Conservation (phyloP, 2,113 vertebrate genomes). For the Phycodurus eques region DNA sequence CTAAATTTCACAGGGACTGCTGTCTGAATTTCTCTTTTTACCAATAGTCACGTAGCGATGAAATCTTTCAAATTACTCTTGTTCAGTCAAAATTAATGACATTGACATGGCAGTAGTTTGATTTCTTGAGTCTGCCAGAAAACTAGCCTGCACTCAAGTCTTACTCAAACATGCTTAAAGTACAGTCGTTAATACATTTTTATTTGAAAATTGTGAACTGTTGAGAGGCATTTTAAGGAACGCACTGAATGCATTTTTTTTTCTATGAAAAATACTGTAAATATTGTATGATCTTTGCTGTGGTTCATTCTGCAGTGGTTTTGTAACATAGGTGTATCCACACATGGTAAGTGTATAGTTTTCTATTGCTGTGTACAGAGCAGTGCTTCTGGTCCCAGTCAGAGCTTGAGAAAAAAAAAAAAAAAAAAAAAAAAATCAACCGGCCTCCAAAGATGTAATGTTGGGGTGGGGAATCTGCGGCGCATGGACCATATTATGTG, state of each 20-base stretch:
- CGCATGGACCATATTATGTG: not conserved
- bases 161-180: not conserved
- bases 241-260: not conserved
- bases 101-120: not conserved
- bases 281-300: conserved; percentile 54
- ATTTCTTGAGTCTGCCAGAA: too few species aligned
- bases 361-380: not conserved
- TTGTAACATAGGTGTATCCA: conserved; percentile 21
- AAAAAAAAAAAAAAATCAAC: not conserved
- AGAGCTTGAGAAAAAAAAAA: too few species aligned
- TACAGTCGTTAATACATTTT: not conserved
- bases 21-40: not conserved
- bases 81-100: not conserved
- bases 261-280: conserved; percentile 39
- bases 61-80: not conserved
- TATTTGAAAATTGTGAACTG: not conserved
- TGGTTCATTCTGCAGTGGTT: conserved; percentile 33
- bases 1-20: conserved; percentile 9
- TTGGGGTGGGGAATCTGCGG: not conserved
- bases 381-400: too few species aligned
- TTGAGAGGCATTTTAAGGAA: conserved; percentile 1
- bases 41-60: not conserved
- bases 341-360: conserved; percentile 59
- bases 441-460: not conserved
- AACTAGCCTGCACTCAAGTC: not conserved